Conservation (phyloP, 2,113 vertebrate genomes). For the Glareola pratincola region DNA sequence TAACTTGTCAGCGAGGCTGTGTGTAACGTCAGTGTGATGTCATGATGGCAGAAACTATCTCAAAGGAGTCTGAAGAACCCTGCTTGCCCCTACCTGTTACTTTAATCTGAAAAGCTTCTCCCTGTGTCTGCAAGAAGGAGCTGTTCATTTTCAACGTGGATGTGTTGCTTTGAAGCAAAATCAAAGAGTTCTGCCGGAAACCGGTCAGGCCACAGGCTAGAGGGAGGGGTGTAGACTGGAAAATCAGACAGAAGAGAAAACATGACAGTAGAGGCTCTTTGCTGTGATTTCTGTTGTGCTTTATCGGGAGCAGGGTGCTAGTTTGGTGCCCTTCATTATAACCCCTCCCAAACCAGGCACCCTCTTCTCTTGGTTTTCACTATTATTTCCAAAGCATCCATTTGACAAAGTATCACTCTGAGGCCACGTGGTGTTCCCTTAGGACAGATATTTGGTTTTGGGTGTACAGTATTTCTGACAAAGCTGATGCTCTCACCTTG, state of each 20-base stretch:
- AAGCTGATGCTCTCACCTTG: constrained; percentile 65
- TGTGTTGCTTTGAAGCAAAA: constrained; percentile 61
- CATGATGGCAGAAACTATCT: not conserved
- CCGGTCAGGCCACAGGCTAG: constrained; percentile 58
- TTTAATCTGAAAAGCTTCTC: constrained; percentile 59
- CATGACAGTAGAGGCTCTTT: not conserved
- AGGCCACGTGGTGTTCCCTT: not conserved
- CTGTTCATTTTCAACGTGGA: constrained; percentile 40
- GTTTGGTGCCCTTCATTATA: not conserved
- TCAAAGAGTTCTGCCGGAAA: constrained; percentile 51
- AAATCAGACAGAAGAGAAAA: not conserved
- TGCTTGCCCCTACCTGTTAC: constrained; percentile 63
- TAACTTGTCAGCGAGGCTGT: not conserved
- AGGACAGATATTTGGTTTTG: not conserved
- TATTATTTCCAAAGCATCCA: not conserved
- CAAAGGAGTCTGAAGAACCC: not conserved
- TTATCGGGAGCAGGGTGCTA: not conserved
- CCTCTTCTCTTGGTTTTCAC: fast-evolving
- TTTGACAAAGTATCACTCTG: not conserved
- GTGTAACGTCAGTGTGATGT: not conserved
- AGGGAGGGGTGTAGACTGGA: constrained; percentile 55
- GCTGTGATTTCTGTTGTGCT: not conserved
- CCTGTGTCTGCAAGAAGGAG: constrained; percentile 53
- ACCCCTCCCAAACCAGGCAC: not conserved
- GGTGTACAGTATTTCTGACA: not conserved